Evolutionary conservation across 2,888 invertebrate genomes (phyloP), one percentile per base, ranked within the genome.

Genomic region (Apotomis betuletana): DNA sequence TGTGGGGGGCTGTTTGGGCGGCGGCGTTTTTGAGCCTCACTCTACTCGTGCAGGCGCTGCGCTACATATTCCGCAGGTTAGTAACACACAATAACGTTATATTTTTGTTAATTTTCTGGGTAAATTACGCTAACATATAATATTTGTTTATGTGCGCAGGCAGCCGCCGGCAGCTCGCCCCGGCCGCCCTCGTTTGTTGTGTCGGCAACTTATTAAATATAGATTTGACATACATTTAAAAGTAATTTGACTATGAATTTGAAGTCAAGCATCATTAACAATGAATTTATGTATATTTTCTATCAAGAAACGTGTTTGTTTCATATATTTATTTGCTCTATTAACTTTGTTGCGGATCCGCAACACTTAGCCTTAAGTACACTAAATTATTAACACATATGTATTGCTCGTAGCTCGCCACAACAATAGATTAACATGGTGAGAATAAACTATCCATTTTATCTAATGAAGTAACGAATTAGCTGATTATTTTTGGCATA

Each of bases 1-100:
- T 97, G 65, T 96, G 97, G 72, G 99, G 99, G 44, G 95, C 96
- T 36, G 94, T 96, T 49, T 95, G 96, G 79, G 98, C 98, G 41
- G 95, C 95, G 46, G 95, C 94, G 55, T 98, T 98, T 88, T 94
- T 99, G 67, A 93, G 95, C 67, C 84, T 97, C 59, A 98, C 98
- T 2, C 92, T 98, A 57, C 87, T 97, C 73, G 94, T 97, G 72
- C 97, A 98, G 85, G 94, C 96, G 46, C 87, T 98, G 74, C 94
- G 96, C 74, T 95, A 95, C 82, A 87, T 97, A 79, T 94, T 96
- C 77, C 87, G 94, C 86, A 96, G 95, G 97, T 97, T 87, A 92
- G 95, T 94, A 78, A 60, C 4, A 15, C n/a, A 55, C 12, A 12
- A 64, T 55, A 64, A 15, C 27, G 1, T 55, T 44, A 44, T 12